Percentiles rank a stretch among this genome's conserved stretches.
Conservation (phyloP, 2,113 vertebrate genomes). For the Phaethornis superciliosus region DNA sequence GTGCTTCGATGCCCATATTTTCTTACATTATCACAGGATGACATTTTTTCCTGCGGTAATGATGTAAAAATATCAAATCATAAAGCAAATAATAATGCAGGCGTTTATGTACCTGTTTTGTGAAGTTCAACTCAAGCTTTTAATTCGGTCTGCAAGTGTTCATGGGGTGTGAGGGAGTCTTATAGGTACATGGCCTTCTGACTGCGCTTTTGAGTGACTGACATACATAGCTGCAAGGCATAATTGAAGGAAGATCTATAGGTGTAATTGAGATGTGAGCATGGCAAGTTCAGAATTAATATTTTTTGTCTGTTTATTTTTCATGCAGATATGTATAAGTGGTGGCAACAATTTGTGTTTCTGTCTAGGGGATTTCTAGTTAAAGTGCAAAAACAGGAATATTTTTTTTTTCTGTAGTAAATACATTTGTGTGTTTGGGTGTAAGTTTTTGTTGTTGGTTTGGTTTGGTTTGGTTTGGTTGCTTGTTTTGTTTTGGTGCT, state of each 20-base stretch:
- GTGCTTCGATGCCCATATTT: not conserved
- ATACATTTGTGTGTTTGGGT: too few species aligned
- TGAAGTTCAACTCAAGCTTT: not conserved
- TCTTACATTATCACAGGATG: not conserved
- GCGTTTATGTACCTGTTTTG: not conserved
- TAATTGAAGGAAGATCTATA: not conserved
- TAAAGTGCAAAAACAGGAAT: not conserved
- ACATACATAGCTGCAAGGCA: not conserved
- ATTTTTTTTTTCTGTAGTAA: not conserved
- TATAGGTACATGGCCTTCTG: not conserved
- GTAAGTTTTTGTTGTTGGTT: too few species aligned
- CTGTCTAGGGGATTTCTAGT: not conserved
- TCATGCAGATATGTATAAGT: not conserved
- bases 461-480: too few species aligned
- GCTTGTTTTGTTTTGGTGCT: too few species aligned
- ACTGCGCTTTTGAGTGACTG: not conserved
- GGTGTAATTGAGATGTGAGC: not conserved
- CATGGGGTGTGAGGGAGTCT: fast-evolving
- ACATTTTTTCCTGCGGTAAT: not conserved
- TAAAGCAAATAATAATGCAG: not conserved
- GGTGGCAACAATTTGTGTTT: not conserved
- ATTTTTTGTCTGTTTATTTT: not conserved
- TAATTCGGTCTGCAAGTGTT: not conserved
- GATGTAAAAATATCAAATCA: not conserved
- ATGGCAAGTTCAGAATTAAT: not conserved